A percentile compares a stretch with the other conserved stretches of the same genome.
Conservation (phyloP, 2,888 invertebrate genomes). For the Ophioninae sp. region DNA sequence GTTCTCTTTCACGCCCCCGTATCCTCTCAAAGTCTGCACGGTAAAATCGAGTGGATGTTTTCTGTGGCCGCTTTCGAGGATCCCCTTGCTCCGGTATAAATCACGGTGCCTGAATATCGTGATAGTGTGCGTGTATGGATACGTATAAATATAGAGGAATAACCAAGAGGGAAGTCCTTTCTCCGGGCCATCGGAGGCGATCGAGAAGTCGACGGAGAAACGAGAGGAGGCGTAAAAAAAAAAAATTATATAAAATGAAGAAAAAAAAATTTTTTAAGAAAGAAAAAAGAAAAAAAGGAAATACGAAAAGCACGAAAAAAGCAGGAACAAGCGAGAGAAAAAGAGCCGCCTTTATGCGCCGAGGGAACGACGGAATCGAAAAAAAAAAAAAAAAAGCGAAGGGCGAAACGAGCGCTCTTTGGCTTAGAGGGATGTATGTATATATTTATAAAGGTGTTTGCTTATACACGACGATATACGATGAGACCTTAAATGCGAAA, state of each 20-base stretch:
- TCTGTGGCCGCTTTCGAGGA: constrained; percentile 53
- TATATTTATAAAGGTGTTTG: constrained; percentile 38
- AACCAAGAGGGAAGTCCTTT: constrained; percentile 38
- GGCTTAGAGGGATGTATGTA: background rate
- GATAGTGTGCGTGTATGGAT: constrained; percentile 13
- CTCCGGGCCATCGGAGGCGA: constrained; percentile 29
- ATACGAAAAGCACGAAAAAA: constrained; percentile 26
- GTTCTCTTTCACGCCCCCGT: constrained; percentile 50
- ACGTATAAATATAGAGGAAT: constrained; percentile 15
- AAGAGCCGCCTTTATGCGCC: constrained; percentile 11
- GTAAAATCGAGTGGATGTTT: constrained; percentile 59
- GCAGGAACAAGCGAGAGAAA: constrained; percentile 17
- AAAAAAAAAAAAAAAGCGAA: constrained; percentile 32
- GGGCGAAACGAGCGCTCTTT: background rate
- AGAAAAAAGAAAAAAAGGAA: constrained; percentile 9
- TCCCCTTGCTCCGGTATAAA: constrained; percentile 60
- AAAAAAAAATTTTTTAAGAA: constrained; percentile 14
- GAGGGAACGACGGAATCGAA: constrained; percentile 33
- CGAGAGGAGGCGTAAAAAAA: constrained; percentile 15
- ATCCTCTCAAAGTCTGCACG: constrained; percentile 27
- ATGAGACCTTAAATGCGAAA: background rate
- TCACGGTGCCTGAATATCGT: constrained; percentile 53
- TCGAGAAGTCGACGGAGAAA: constrained; percentile 45
- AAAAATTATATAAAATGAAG: constrained; percentile 6
- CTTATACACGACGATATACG: constrained; percentile 9